A percentile compares a stretch with the other conserved stretches of the same genome.
These are phyloP conservation scores for Habroteleia sp. DNA, from an alignment of 2,888 invertebrate genomes.

Conservation along the genomic window DNA sequence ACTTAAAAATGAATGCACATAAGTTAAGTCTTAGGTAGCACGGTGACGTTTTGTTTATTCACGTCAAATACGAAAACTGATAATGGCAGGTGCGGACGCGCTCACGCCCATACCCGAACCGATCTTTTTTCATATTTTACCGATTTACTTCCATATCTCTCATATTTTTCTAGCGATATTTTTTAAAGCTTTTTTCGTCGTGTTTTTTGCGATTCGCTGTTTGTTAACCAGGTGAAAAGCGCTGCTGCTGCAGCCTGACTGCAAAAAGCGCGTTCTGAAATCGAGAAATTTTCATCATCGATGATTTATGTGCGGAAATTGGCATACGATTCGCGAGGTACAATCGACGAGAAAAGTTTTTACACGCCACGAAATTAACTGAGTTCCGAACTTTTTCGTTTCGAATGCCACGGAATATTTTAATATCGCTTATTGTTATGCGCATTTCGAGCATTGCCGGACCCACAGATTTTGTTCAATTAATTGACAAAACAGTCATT, in stretches of 20 bases:
- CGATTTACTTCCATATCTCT: constrained; percentile 41
- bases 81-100: constrained; percentile 46
- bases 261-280: constrained; percentile 56
- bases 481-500: constrained; percentile 7
- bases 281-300: constrained; percentile 63
- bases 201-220: constrained; percentile 39
- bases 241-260: constrained; percentile 42
- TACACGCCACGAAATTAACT: constrained; percentile 39
- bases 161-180: constrained; percentile 53
- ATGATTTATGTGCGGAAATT: constrained; percentile 60
- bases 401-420: constrained; percentile 16
- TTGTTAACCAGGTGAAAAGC: constrained; percentile 64
- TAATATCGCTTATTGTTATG: constrained; percentile 38
- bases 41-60: constrained; percentile 37
- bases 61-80: constrained; percentile 55
- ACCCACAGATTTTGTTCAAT: constrained; percentile 6
- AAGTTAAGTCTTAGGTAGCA: constrained; percentile 14
- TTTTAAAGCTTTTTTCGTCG: constrained; percentile 42
- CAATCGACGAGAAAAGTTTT: constrained; percentile 58
- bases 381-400: constrained; percentile 45
- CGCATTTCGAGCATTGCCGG: constrained; percentile 13
- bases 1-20: constrained; percentile 26
- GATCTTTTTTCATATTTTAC: constrained; percentile 52
- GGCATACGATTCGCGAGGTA: constrained; percentile 51
- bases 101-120: constrained; percentile 25